Conservation (phyloP, 2,888 invertebrate species). For the Lingula anatina region DNA sequence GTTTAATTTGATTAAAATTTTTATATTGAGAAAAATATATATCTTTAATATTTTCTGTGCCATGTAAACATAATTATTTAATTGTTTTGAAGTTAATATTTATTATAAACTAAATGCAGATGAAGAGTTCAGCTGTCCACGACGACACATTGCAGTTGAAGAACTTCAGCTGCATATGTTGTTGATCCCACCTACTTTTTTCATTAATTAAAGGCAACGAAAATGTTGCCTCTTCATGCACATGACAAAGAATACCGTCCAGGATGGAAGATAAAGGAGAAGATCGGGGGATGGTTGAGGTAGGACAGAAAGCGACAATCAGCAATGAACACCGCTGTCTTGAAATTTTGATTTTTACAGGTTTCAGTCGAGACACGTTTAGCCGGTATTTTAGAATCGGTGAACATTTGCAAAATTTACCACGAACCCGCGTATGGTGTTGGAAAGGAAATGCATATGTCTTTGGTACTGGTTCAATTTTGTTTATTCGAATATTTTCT, state of each 20-base stretch:
- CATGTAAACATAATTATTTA: no score
- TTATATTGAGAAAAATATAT: no score
- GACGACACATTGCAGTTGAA: background rate
- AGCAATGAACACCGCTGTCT: constrained; percentile 3
- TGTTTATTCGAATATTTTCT: no score
- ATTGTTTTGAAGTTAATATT: background rate
- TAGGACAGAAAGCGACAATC: constrained; percentile 16
- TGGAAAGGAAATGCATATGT: no score
- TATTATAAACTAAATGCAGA: background rate
- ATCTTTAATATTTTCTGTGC: no score
- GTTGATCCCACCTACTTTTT: background rate
- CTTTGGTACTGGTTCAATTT: no score
- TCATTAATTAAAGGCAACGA: background rate
- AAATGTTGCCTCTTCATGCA: constrained; percentile 51
- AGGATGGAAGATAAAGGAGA: constrained; percentile 44
- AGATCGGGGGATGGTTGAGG: constrained; percentile 51
- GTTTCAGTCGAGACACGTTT: no score
- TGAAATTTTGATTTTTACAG: no score
- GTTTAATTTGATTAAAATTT: no score
- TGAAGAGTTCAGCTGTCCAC: background rate
- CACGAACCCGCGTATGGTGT: no score
- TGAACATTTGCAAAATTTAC: no score
- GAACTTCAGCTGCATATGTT: background rate
- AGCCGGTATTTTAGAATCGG: no score
- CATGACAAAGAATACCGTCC: constrained; percentile 48